Evolutionary conservation across 2,113 vertebrate species (phyloP).

Genomic region (Mesocricetus auratus): DNA sequence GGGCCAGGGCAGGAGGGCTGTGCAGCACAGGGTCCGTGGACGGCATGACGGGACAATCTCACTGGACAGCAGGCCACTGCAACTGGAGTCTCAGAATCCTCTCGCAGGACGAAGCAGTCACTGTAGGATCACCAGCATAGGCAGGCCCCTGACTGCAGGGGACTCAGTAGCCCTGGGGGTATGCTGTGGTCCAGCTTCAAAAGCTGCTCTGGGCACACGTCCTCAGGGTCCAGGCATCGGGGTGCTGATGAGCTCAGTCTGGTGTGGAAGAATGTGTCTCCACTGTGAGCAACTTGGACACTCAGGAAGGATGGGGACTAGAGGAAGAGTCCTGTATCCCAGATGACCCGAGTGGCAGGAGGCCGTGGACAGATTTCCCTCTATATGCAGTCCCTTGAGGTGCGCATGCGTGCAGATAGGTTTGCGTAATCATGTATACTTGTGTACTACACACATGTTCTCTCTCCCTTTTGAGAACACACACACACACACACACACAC

Average conservation of each 20-base stretch:
- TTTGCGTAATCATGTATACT: neutral
- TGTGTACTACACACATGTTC: neutral
- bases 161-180: neutral
- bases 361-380: neutral
- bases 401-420: neutral
- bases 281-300: fast-evolving
- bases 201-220: neutral
- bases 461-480: neutral
- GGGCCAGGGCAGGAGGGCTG: no score
- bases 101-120: neutral
- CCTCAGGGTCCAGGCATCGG: no score
- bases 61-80: neutral
- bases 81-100: neutral
- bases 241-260: neutral
- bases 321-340: neutral
- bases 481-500: neutral
- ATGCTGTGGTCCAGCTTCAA: fast-evolving
- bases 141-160: neutral
- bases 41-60: neutral
- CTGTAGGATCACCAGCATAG: neutral
- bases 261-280: neutral
- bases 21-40: neutral
- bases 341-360: fast-evolving
- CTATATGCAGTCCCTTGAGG: fast-evolving
- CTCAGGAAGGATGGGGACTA: neutral